Base-by-base conservation (phyloP, 2,888 invertebrate genomes). In the Tipula vernalis region DNA sequence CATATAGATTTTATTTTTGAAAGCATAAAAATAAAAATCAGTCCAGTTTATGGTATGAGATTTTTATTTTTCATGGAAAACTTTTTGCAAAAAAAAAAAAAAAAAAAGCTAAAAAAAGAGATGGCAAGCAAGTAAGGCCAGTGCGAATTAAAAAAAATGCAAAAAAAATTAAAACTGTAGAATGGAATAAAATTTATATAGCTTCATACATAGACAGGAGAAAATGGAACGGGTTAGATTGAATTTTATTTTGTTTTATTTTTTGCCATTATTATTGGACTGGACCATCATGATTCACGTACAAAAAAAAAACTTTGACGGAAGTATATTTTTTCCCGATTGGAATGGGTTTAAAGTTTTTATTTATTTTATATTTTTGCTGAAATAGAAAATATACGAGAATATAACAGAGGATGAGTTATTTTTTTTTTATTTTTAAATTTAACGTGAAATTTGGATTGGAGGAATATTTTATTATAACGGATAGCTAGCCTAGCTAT, bases 51-150 rank as follows among this genome's bases (percentile, higher is more conserved):
- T 71, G 28, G 71, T 18, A 71, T 71, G 71, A 71, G 71, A 71
- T 71, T 18, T 39, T 71, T 71, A 71, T 71, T 71, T 71, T 71
- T 28, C 71, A 71, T 71, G 71, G 10, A 71, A 71, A 71, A 71
- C 71, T 71, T 71, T 71, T 71, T 71, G 71, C 71, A 71, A 71
- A 71, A 28, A 28, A 71, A 71, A 57, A 57, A 57, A 71, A 71
- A 71, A 28, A 28, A 71, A 71, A 57, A 57, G 18, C 15, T 71
- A 10, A 71, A 71, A n/a, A 71, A 71, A 18, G 71, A 71, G 71
- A 71, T 71, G 71, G 71, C 71, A 71, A 71, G 71, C 71, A 71
- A 71, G 71, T 51, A 71, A 71, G 71, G 71, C 71, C 71, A 71
- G 71, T 71, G 71, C 71, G 71, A 71, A 71, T 71, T 71, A 71